Base-by-base conservation (phyloP, 2,888 invertebrate species). In the Abrostola triplasia region DNA sequence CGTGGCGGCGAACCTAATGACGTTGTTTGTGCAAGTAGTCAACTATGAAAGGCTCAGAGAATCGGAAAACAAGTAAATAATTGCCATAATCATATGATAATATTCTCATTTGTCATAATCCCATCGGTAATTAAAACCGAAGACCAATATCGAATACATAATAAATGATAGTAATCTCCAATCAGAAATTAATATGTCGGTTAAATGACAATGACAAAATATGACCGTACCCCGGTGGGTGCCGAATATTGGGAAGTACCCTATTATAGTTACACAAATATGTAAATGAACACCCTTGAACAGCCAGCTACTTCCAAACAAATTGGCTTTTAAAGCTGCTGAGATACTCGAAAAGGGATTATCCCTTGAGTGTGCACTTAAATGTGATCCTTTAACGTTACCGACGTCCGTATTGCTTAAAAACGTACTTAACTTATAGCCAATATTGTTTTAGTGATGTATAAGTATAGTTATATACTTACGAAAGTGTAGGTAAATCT, bases 271-370 rank as follows among this genome's bases (percentile, higher is more conserved):
- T 64, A 63, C 63, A 65, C 60, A 75, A 73, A 70, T 76, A 77
- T 77, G 69, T 69, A 73, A 73, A 77, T 76, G 67, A 66, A 63
- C 50, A 67, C 64, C 73, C 70, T 77, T 61, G 65, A 73, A 68
- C 66, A 77, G 57, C 60, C 67, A 72, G 66, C 65, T 68, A 67
- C 68, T 70, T 65, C 64, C 60, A 62, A 73, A 70, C 70, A 76
- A 80, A 80, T 80, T 72, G 69, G 75, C 74, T 75, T 80, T 72
- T 69, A 74, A 73, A 74, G 71, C 72, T 70, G 79, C 69, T 71
- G 75, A 78, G 81, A 76, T 70, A 73, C 72, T 80, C 61, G 59
- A 73, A 76, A 76, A 59, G 65, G 70, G 72, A 80, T 78, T 73
- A 80, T 76, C 72, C 69, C 72, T 60, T 63, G 70, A 80, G 79